These are phyloP conservation scores for Ectropis crepuscularia DNA, from an alignment of 2,888 invertebrate genomes.

Conservation along the genomic window DNA sequence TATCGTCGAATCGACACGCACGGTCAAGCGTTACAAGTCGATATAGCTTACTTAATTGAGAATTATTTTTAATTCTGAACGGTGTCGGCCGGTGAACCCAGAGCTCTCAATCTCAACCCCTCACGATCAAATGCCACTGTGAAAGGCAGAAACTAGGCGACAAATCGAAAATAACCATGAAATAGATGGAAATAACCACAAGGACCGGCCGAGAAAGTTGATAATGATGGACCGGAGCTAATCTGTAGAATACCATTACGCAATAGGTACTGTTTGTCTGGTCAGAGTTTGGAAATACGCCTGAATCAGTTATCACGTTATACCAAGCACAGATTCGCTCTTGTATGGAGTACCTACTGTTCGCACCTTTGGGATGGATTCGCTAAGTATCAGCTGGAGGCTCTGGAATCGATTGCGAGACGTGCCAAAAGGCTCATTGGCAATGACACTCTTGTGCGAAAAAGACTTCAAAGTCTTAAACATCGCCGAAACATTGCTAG, in stretches of 20 bases:
- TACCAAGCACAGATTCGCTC: no score
- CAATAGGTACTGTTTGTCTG: background rate
- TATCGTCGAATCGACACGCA: slow-evolving; percentile 48
- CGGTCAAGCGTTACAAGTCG: slow-evolving; percentile 52
- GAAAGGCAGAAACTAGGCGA: slow-evolving; percentile 5
- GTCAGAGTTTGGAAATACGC: background rate
- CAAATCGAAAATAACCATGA: slow-evolving; percentile 7
- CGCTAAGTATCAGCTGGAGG: no score
- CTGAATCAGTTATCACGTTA: no score
- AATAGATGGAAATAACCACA: background rate
- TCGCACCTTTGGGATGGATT: no score
- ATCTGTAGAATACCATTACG: background rate
- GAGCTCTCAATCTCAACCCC: slow-evolving; percentile 9
- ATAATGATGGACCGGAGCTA: background rate
- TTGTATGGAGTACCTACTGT: no score
- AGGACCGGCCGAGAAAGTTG: slow-evolving; percentile 3
- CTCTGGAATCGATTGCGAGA: no score
- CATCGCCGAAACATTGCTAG: no score
- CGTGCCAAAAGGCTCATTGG: no score
- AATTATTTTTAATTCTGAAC: slow-evolving; percentile 56
- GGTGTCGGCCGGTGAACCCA: slow-evolving; percentile 39
- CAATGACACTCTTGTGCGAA: no score
- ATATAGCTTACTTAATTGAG: slow-evolving; percentile 53
- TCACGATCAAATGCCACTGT: slow-evolving; percentile 9
- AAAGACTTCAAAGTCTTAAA: no score